These are phyloP conservation scores for Cheilosia vulpina DNA, from an alignment of 2,888 invertebrate genomes.

Conservation along the genomic window DNA sequence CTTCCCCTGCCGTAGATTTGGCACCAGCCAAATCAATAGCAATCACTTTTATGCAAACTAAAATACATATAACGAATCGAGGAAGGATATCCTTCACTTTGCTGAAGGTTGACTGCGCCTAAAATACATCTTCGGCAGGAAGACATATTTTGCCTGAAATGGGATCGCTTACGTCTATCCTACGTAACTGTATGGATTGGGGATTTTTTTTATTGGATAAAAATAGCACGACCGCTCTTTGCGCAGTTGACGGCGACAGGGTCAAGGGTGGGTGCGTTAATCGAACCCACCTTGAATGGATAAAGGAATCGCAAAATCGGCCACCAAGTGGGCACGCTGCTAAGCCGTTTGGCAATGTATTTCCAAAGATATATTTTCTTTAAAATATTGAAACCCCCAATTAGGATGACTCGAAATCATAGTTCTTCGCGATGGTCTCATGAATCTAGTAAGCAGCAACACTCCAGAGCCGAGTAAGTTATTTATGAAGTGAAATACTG, in stretches of 20 bases:
- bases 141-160: constrained; percentile 37
- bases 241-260: constrained; percentile 34
- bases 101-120: constrained; percentile 50
- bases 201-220: constrained; percentile 38
- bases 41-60: constrained; percentile 46
- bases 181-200: constrained; percentile 7
- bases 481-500: constrained; percentile 66
- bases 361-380: constrained; percentile 26
- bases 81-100: constrained; percentile 16
- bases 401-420: constrained; percentile 33
- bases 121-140: constrained; percentile 41
- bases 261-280: constrained; percentile 54
- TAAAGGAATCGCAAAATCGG: background rate
- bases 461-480: constrained; percentile 36
- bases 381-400: constrained; percentile 62
- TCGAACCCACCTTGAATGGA: constrained; percentile 36
- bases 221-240: constrained; percentile 55
- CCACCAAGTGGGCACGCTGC: constrained; percentile 38
- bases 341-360: constrained; percentile 44
- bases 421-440: constrained; percentile 23
- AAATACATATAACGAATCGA: constrained; percentile 14
- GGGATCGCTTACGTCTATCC: constrained; percentile 8
- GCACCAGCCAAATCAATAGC: constrained; percentile 31
- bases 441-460: background rate
- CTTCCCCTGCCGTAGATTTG: too few relatives aligned